Evolutionary conservation across 2,888 invertebrate genomes (phyloP), one percentile per base, ranked within the genome.

Genomic region (Troides oblongomaculatus): DNA sequence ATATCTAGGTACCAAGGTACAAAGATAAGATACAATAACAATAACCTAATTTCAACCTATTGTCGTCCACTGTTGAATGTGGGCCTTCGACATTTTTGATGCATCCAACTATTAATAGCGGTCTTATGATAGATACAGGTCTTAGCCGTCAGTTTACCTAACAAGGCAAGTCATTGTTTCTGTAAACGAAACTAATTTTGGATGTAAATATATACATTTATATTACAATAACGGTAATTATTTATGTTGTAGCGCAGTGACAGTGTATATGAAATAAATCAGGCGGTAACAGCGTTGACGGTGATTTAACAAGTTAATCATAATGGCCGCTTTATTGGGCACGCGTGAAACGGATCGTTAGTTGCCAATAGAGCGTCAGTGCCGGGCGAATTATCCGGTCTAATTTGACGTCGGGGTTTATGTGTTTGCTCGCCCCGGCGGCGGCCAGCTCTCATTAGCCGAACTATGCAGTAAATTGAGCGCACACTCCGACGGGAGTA

Each of bases 371-470:
- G 70, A 70, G 39, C 70, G 66, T 71, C 72, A 72, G 75, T 81
- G 83, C 80, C 73, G 78, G 78, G 78, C 79, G 77, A 82, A 78
- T 86, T 86, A 87, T 86, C 53, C 84, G 79, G 81, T 75, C 80
- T 79, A 87, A 88, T 89, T 88, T 84, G 81, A 79, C 81, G 83
- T 78, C 79, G 78, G 73, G 72, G 75, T 86, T 87, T 85, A 87
- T 85, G 80, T 84, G 87, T 88, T 87, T 86, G 77, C 81, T 76
- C 75, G 79, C 74, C 73, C 81, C 81, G 81, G 77, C 82, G 84
- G 82, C 84, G 85, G 80, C 84, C 80, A 81, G 79, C 72, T 79
- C 85, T 87, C 83, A 86, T 88, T 88, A 84, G 81, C 79, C 77
- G 80, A 77, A 81, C 82, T 77, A 81, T 78, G 79, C 80, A 77